phyloP scores from a whole-genome alignment of 2,888 invertebrate genomes.

The Troides aeacus region DNA sequence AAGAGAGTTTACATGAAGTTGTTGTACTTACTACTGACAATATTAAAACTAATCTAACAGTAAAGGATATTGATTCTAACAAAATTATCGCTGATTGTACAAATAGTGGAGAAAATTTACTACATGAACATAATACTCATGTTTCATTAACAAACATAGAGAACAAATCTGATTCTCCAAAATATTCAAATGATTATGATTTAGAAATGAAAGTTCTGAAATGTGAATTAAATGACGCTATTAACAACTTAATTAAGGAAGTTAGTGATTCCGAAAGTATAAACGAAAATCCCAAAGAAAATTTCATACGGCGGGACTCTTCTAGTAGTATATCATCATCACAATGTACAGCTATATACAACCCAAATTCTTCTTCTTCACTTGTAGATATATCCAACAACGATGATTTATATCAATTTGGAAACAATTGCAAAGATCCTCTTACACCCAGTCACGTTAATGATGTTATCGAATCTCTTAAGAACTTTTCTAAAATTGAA shows the following conservation, averaged over 20 bases:
- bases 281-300: conserved; percentile 51
- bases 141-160: not conserved
- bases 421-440: conserved; percentile 41
- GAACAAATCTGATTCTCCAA: conserved; percentile 28
- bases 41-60: conserved; percentile 64
- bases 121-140: conserved; percentile 19
- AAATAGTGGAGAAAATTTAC: not conserved
- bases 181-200: conserved; percentile 46
- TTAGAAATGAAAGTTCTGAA: conserved; percentile 70
- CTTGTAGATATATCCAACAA: conserved; percentile 81
- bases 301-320: conserved; percentile 78
- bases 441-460: conserved; percentile 57
- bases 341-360: conserved; percentile 85
- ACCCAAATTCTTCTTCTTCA: conserved; percentile 82
- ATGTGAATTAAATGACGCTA: conserved; percentile 71
- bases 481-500: conserved; percentile 42
- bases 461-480: conserved; percentile 70
- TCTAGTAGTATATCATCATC: conserved; percentile 83
- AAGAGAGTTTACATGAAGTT: conserved; percentile 54
- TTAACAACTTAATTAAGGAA: conserved; percentile 72
- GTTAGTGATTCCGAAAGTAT: conserved; percentile 59
- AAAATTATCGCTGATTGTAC: conserved; percentile 6
- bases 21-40: conserved; percentile 64
- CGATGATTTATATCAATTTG: conserved; percentile 56
- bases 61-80: conserved; percentile 57